Evolutionary conservation across 1,140 invertebrate species (phyloP), one percentile per base, ranked within the genome.

Genomic region (Pseudomyrmex sp.): DNA sequence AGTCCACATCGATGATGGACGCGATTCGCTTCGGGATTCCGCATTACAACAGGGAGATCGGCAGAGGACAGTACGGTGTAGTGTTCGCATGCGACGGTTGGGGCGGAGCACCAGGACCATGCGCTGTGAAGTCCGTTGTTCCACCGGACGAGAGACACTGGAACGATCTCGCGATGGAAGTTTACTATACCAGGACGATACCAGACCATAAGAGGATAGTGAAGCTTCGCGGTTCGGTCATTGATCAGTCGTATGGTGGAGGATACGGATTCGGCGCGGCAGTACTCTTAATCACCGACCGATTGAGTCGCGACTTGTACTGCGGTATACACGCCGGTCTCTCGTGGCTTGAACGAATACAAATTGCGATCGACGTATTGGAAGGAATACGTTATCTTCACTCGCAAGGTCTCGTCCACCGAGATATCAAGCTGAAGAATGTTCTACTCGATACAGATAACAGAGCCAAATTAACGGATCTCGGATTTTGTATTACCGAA

Each of bases 111-210:
- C 92, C 92, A 1, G 94, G 95, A 61, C 97, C 97, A 0, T 98
- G 96, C 91, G 98, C 98, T 13, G 96, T 98, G n/a, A 99, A 99
- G 95, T 98, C 97, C 15, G 97, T 99, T 46, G 96, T 98, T 44
- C 98, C 98, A 0, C 97, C 97, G 3, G 98, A 99, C 94, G 97
- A 98, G 82, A 96, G 97, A 86, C 98, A 98, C 91, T 98, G 98
- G 97, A 97, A 98, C 93, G 98, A 99, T 92, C 94, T 98, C 0
- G 98, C 98, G 1, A 97, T 98, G 96, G 98, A 99, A 94, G 98
- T 98, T 95, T 98, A 97, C 93, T 97, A 97, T 86, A 97, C 97
- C 9, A 96, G 97, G 91, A 97, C 97, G 69, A 97, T 98, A 86
- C 97, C 97, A 2, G 96, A 97, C 87, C 98, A 98, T 94, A 96